Evolutionary conservation across 2,797 vertebrate species (phyloP), one percentile per base, ranked within the genome.

Genomic region (Nannoperca australis): DNA sequence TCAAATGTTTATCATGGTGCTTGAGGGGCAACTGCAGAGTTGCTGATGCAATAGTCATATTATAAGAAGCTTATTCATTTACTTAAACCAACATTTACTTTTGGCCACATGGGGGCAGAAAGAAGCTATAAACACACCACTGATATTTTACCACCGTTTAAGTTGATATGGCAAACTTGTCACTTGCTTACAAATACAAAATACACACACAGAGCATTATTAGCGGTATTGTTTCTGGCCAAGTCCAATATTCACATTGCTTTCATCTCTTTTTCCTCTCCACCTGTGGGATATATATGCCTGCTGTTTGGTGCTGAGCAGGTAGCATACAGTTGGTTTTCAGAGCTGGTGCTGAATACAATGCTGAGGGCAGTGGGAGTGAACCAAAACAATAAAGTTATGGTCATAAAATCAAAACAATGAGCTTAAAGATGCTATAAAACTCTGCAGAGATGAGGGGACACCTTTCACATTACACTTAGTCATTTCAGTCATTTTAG

Each of bases 11-110:
- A 76, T 40, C 36, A 18, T 20, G 15, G 7, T 70, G 50, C 44
- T 14, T 12, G 42, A 44, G 56, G 38, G 47, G 47, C 3, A 60
- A 17, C 27, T 78, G 76, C 44, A 70, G 45, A 85, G 40, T 9
- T 47, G 58, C 36, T 77, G 70, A 79, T 64, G 81, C 63, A 75
- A 54, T 55, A 20, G 36, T 79, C 3, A 36, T 36, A 18, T 50
- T 47, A 55, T 81, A 45, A 78, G 61, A 30, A 17, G 24, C 13
- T 34, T 10, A 5, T 58, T 70, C 11, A 38, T 55, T 60, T 53
- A 42, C 58, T 65, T n/a, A 63, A 17, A 80, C 12, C 1, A 54
- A 15, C 54, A 45, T 56, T 14, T 22, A 76, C 22, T 15, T 8
- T 50, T 30, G 49, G 27, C 18, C 27, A 53, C 9, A 13, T 59